Evolutionary conservation across 2,797 vertebrate genomes (phyloP), one percentile per base, ranked within the genome.

Genomic region (Brotula barbata): DNA sequence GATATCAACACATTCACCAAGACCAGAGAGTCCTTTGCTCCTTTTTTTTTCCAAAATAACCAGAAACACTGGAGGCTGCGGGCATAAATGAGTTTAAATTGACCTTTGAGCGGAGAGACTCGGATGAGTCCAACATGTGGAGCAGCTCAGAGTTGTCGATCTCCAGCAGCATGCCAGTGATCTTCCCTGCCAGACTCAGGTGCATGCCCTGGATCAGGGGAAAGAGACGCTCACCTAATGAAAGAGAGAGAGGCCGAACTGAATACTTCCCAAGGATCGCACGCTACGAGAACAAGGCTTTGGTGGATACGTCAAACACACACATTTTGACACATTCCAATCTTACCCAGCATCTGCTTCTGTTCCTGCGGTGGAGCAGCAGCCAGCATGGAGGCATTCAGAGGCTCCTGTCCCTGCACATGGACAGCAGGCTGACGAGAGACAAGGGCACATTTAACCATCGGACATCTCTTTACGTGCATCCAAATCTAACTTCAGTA

Each of bases 111-210:
- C 95, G 94, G 82, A 99, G 96, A 80, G 97, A 98, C 86, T 99
- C 96, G 5, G 95, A 96, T 61, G 97, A 98, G 89, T 98, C 97
- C 20, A 99, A 92, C 96, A 99, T 99, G 88, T 99, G 96, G 64
- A 99, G 94, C 57, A 99, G 92, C 89, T 99, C 96, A 0, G 96
- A 98, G 86, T 99, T 99, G 89, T 99, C 96, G 52, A 99, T 99
- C 89, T 98, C 96, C 89, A 99, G 73, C 81, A 99, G 82, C 97
- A 98, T 99, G 62, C 96, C 96, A 11, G 97, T 99, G 87, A 98
- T 98, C 90, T 98, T 99, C 70, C 96, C 96, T 63, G 96, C 96
- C 84, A 98, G 92, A 82, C 89, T 95, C 45, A 93, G 94, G 77
- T 98, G 96, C 96, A 98, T 98, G 88, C 91, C 94, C 90, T 98